These are phyloP conservation scores for Hipparchia semele DNA, from an alignment of 2,888 invertebrate genomes.

Conservation along the genomic window DNA sequence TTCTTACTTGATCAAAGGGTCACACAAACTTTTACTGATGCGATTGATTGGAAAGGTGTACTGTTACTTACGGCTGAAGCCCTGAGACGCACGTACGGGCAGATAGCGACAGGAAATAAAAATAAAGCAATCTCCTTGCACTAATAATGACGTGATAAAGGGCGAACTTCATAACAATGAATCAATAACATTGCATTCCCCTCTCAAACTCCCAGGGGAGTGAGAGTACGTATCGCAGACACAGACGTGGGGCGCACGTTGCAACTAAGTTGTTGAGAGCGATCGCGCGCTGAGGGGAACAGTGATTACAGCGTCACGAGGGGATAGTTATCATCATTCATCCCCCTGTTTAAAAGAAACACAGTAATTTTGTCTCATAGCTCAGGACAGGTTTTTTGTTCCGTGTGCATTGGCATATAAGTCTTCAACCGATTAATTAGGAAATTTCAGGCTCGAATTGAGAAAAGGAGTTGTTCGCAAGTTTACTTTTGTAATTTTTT, in stretches of 20 bases:
- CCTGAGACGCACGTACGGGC: too few species aligned
- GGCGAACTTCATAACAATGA: slow-evolving; percentile 1
- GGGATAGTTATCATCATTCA: not conserved
- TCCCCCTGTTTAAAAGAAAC: slow-evolving; percentile 4
- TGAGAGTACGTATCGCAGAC: not conserved
- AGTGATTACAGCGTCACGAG: not conserved
- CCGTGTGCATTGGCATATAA: too few species aligned
- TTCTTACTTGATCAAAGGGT: too few species aligned
- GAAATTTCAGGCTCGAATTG: too few species aligned
- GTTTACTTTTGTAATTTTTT: too few species aligned
- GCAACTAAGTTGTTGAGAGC: not conserved
- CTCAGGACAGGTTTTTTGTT: too few species aligned
- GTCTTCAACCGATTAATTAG: too few species aligned
- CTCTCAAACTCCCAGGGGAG: not conserved
- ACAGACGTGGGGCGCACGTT: not conserved
- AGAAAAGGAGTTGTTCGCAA: too few species aligned
- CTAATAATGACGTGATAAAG: not conserved
- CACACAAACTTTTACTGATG: too few species aligned
- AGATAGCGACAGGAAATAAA: not conserved
- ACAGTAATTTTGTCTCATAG: not conserved
- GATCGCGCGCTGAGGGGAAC: not conserved
- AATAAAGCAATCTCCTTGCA: not conserved
- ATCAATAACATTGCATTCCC: slow-evolving; percentile 9
- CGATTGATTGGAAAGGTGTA: too few species aligned
- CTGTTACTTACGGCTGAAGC: too few species aligned